phyloP scores from a whole-genome alignment of 2,113 vertebrate genomes.

The Caranx melampygus region DNA sequence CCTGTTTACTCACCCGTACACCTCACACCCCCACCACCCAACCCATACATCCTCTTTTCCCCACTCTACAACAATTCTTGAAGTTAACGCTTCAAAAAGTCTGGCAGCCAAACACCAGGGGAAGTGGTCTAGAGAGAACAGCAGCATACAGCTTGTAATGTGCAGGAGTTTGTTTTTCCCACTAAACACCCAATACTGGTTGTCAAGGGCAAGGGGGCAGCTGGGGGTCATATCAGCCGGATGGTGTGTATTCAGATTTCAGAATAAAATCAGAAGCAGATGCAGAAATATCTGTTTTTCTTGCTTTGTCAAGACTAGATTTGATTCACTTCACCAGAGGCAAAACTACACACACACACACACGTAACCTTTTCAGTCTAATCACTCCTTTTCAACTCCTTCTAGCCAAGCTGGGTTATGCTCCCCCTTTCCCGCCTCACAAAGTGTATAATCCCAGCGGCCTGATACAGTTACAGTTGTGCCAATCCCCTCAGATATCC shows the following conservation, averaged over 20 bases:
- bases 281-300: slow-evolving; percentile 19
- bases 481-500: slow-evolving; percentile 67
- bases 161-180: slow-evolving; percentile 27
- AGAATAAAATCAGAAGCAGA: slow-evolving; percentile 34
- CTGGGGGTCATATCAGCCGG: slow-evolving; percentile 20
- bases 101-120: slow-evolving; percentile 56
- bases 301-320: slow-evolving; percentile 21
- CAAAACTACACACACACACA: slow-evolving; percentile 2
- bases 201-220: slow-evolving; percentile 25
- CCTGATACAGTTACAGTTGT: slow-evolving; percentile 63
- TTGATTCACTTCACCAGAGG: slow-evolving; percentile 28
- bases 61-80: slow-evolving; percentile 60
- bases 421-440: slow-evolving; percentile 7
- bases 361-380: slow-evolving; percentile 25
- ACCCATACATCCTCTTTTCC: slow-evolving; percentile 4
- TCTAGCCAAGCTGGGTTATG: slow-evolving; percentile 25
- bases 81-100: slow-evolving; percentile 65
- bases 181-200: slow-evolving; percentile 11
- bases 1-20: slow-evolving; percentile 52
- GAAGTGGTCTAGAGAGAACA: slow-evolving; percentile 58
- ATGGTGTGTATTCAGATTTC: slow-evolving; percentile 16
- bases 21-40: slow-evolving; percentile 16
- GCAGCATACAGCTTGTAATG: slow-evolving; percentile 36
- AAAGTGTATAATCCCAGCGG: slow-evolving; percentile 55
- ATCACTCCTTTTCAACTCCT: slow-evolving; percentile 48